Evolutionary conservation across 2,888 invertebrate genomes (phyloP).

Genomic region (Patella caerulea): DNA sequence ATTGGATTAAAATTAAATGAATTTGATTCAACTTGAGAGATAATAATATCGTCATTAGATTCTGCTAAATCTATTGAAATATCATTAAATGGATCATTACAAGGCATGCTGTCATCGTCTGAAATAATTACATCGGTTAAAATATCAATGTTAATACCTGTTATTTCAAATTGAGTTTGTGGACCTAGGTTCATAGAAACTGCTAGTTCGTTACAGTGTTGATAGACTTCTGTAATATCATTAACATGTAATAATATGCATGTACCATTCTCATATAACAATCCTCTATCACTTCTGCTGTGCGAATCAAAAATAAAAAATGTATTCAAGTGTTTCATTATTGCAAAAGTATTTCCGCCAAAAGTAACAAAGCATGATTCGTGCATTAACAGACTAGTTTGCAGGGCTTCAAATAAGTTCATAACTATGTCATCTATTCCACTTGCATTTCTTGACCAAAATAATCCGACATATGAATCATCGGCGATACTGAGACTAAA

Average conservation of each 20-base stretch:
- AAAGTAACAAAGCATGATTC: neutral
- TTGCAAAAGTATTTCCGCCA: neutral
- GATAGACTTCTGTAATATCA: neutral
- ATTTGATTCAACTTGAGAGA: neutral
- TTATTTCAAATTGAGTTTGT: neutral
- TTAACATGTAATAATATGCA: neutral
- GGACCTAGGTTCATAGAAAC: neutral
- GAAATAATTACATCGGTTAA: neutral
- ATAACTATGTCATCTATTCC: neutral
- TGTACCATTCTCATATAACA: neutral
- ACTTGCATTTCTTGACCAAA: neutral
- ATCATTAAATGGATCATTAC: neutral
- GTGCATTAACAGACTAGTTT: neutral
- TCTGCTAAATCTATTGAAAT: neutral
- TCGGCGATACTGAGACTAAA: too few relatives aligned
- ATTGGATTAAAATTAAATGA: neutral
- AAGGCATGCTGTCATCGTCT: too few relatives aligned
- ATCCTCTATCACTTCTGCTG: neutral
- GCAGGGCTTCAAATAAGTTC: neutral
- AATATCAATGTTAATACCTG: neutral
- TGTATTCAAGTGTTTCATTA: neutral
- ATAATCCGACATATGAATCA: too few relatives aligned
- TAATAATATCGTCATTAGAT: neutral
- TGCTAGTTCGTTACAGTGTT: neutral
- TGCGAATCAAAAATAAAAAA: neutral